Percentiles rank a stretch among this genome's conserved stretches.
These are phyloP conservation scores for Caenorhabditis wallacei DNA, from an alignment of 2,888 invertebrate genomes.

Conservation along the genomic window DNA sequence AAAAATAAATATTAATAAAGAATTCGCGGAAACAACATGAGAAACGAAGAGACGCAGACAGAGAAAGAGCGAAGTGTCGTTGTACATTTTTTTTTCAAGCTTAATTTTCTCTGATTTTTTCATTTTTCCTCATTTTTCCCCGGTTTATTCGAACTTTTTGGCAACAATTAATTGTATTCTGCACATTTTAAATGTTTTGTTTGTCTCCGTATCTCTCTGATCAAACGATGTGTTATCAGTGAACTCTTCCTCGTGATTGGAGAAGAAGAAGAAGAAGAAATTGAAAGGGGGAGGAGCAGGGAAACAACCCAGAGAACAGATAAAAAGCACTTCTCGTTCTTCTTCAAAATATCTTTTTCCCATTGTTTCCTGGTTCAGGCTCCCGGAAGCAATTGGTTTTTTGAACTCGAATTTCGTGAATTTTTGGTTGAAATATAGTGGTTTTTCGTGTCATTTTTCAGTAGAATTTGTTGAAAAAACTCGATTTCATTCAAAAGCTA, in stretches of 20 bases:
- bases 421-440: too few relatives aligned
- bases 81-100: neutral
- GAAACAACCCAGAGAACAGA: conserved; percentile 2
- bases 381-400: too few relatives aligned
- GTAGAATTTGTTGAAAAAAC: too few relatives aligned
- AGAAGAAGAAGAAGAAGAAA: neutral
- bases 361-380: neutral
- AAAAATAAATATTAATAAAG: too few relatives aligned
- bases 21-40: neutral
- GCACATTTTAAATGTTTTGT: conserved; percentile 11
- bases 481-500: too few relatives aligned
- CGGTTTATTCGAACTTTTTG: neutral
- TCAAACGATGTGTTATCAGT: conserved; percentile 26
- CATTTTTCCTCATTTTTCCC: neutral
- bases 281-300: neutral
- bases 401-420: too few relatives aligned
- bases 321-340: neutral
- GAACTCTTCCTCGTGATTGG: conserved; percentile 39
- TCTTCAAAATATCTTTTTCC: neutral
- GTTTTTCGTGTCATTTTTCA: too few relatives aligned
- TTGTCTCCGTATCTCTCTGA: neutral
- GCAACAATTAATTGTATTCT: conserved; percentile 6
- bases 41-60: conserved; percentile 32
- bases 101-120: neutral
- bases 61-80: neutral